Conservation (phyloP, 2,888 invertebrate species). For the Cerastis leucographa region DNA sequence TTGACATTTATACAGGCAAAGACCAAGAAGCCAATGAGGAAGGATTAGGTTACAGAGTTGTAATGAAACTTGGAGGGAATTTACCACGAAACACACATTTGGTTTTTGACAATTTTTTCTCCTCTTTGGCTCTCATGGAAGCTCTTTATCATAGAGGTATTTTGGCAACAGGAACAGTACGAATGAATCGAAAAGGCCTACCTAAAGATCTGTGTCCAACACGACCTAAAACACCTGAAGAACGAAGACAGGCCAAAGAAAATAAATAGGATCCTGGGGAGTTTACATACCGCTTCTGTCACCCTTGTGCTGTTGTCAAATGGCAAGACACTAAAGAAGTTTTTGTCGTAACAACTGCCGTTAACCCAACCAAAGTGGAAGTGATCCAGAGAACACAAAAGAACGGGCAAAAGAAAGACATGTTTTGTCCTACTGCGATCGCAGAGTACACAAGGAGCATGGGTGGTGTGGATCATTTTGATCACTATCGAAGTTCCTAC, state of each 20-base stretch:
- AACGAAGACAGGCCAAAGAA: too few species aligned
- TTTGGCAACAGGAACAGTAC: constrained; percentile 42
- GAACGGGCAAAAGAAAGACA: constrained; percentile 51
- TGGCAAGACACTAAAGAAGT: constrained; percentile 15
- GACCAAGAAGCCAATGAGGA: constrained; percentile 62
- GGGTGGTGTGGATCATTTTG: constrained; percentile 22
- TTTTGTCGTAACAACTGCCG: constrained; percentile 47
- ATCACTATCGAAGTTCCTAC: constrained; percentile 48
- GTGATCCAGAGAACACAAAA: constrained; percentile 57
- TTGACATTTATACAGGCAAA: constrained; percentile 37
- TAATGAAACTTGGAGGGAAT: constrained; percentile 48
- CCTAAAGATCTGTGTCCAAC: constrained; percentile 50
- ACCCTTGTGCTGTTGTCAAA: background rate
- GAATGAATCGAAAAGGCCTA: constrained; percentile 51
- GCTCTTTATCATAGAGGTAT: constrained; percentile 55
- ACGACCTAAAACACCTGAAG: constrained; percentile 12
- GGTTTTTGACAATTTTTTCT: constrained; percentile 65
- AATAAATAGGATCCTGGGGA: too few species aligned
- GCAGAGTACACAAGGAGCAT: constrained; percentile 54
- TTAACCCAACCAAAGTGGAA: constrained; percentile 51
- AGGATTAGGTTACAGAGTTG: constrained; percentile 63
- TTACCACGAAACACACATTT: constrained; percentile 54
- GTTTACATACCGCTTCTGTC: constrained; percentile 5
- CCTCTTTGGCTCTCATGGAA: constrained; percentile 55
- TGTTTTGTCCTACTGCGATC: constrained; percentile 55